Evolutionary conservation across 2,888 invertebrate species (phyloP).

Genomic region (Trissolcus brochymenae): DNA sequence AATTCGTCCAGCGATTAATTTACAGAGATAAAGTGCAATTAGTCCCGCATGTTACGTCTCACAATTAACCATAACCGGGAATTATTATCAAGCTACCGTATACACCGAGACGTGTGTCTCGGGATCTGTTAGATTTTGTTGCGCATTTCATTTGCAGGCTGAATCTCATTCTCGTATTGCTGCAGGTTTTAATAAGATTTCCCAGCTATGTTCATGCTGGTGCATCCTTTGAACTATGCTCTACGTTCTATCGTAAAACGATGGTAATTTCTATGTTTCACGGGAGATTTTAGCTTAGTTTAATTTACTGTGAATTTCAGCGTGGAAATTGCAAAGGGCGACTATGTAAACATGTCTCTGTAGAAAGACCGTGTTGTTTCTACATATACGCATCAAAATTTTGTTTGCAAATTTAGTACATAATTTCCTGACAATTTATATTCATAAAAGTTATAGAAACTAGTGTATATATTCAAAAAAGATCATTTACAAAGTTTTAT

Average conservation of each 20-base stretch:
- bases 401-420: too few species aligned
- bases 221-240: too few species aligned
- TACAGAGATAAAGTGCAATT: slow-evolving; percentile 71
- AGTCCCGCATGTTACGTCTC: slow-evolving; percentile 67
- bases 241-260: not conserved
- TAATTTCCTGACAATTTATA: too few species aligned
- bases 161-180: not conserved
- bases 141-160: slow-evolving; percentile 2
- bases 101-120: slow-evolving; percentile 21
- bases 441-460: too few species aligned
- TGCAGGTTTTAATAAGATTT: not conserved
- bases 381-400: too few species aligned
- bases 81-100: slow-evolving; percentile 43
- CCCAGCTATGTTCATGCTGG: not conserved
- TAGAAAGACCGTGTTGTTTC: too few species aligned
- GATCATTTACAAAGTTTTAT: too few species aligned
- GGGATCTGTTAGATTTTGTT: slow-evolving; percentile 15
- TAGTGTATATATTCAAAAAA: too few species aligned
- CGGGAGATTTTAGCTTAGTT: too few species aligned
- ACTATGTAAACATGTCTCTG: too few species aligned
- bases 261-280: not conserved
- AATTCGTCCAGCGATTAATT: slow-evolving; percentile 67
- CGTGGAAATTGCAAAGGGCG: too few species aligned
- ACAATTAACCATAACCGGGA: slow-evolving; percentile 64
- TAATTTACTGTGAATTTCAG: too few species aligned